Conservation (phyloP, 2,888 invertebrate genomes). For the Cylindroiulus punctatus region DNA sequence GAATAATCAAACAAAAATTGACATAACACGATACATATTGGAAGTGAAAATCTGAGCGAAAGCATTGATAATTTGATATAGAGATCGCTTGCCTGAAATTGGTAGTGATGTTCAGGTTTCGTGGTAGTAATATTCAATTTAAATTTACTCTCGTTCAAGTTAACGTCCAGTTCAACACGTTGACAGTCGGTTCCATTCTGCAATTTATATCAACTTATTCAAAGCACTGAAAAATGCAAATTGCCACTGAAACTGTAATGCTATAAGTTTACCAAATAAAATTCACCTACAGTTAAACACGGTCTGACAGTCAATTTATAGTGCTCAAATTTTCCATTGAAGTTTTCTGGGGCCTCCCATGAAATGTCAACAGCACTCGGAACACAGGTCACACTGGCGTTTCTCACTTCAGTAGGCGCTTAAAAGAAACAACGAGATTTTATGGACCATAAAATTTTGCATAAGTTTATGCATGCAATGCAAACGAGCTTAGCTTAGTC, state of each 20-base stretch:
- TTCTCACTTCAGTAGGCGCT: constrained; percentile 6
- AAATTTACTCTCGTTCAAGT: not conserved
- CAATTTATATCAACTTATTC: not conserved
- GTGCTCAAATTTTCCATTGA: constrained; percentile 5
- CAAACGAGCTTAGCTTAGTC: too few relatives aligned
- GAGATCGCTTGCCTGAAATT: not conserved
- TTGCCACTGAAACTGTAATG: not conserved
- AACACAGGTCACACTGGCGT: not conserved
- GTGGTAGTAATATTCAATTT: not conserved
- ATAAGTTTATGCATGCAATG: not conserved
- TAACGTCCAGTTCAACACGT: not conserved
- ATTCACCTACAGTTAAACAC: not conserved
- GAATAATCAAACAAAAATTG: not conserved
- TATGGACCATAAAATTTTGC: not conserved
- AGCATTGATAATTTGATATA: not conserved
- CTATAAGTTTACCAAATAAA: not conserved
- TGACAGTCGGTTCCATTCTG: not conserved
- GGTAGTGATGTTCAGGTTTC: not conserved
- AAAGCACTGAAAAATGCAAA: not conserved
- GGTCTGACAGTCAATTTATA: not conserved
- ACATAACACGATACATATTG: not conserved
- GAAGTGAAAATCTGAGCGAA: too few relatives aligned
- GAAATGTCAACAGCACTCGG: not conserved
- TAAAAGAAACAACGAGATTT: not conserved
- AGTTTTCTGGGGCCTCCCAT: not conserved